Evolutionary conservation across 2,888 invertebrate genomes (phyloP), one percentile per base, ranked within the genome.

Genomic region (Caprella mutica): DNA sequence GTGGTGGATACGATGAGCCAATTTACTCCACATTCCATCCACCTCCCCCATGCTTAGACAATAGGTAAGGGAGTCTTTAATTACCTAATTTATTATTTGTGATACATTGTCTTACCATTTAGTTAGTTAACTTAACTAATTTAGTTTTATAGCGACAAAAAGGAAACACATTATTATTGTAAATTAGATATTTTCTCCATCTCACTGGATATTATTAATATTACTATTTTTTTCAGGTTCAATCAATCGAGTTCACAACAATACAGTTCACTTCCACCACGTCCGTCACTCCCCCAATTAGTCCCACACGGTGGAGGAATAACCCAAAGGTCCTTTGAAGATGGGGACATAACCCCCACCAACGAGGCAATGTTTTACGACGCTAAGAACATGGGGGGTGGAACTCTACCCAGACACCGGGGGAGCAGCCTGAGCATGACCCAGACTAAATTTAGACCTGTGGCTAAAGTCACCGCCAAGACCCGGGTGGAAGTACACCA

Each of bases 271-370:
- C 55, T 65, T 39, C 60, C 48, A 26, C 56, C 51, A 51, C 63
- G 76, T 73, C 68, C 75, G 73, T 66, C 74, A 72, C 58, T 74
- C 74, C 65, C 65, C 46, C 40, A 59, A 27, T 52, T 61, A 8
- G 61, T 50, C 30, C 23, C 54, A 19, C 39, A 55, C 43, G 44
- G 23, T 50, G 58, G 21, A n/a, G n/a, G n/a, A n/a, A n/a, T n/a
- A n/a, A n/a, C 65, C 69, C 72, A 12, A 69, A 75, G 63, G 72
- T 76, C 63, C 55, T 63, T 60, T 55, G 89, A 90, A 72, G 90
- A 90, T 70, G 90, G 90, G 19, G 90, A 91, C 72, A 84, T 90
- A 65, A 90, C 90, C 30, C 85, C 86, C 14, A 90, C 90, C 46
- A 90, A 90, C 70, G 89, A 90, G 72, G 62, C 61, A 53, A 56